phyloP scores from a whole-genome alignment of 2,888 invertebrate species.

The Dendrolimus pini region DNA sequence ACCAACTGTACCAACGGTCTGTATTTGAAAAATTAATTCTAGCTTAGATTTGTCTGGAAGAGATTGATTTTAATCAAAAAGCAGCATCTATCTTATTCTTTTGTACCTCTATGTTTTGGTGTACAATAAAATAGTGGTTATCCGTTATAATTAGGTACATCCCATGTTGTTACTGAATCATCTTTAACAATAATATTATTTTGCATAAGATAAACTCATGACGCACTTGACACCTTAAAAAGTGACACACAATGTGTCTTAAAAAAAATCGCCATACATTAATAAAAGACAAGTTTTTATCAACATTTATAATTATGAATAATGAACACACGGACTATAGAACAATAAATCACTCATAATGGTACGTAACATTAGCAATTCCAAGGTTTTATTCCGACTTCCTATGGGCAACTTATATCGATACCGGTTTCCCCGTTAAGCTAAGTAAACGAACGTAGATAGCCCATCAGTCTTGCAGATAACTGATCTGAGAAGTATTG shows the following conservation, averaged over 20 bases:
- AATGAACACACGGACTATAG: constrained; percentile 26
- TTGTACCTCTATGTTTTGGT: too few species aligned
- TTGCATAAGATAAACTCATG: not conserved
- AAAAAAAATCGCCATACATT: constrained; percentile 9
- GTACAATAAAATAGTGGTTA: too few species aligned
- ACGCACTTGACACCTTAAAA: not conserved
- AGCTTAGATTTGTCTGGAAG: too few species aligned
- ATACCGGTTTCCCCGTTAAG: constrained; percentile 39
- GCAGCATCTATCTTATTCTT: too few species aligned
- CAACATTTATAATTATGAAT: constrained; percentile 34
- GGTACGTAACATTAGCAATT: constrained; percentile 40
- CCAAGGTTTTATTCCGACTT: constrained; percentile 45
- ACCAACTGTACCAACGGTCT: too few species aligned
- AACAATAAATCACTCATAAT: constrained; percentile 44
- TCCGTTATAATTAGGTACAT: too few species aligned
- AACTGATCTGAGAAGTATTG: constrained; percentile 29
- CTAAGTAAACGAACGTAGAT: constrained; percentile 41
- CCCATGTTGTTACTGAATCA: too few species aligned
- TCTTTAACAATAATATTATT: not conserved
- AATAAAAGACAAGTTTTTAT: constrained; percentile 22
- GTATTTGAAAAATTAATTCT: too few species aligned
- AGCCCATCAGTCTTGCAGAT: constrained; percentile 52
- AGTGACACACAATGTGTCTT: not conserved
- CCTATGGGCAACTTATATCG: constrained; percentile 32
- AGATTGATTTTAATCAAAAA: too few species aligned